Evolutionary conservation across 2,888 invertebrate genomes (phyloP), one percentile per base, ranked within the genome.

Genomic region (Buathra laborator): DNA sequence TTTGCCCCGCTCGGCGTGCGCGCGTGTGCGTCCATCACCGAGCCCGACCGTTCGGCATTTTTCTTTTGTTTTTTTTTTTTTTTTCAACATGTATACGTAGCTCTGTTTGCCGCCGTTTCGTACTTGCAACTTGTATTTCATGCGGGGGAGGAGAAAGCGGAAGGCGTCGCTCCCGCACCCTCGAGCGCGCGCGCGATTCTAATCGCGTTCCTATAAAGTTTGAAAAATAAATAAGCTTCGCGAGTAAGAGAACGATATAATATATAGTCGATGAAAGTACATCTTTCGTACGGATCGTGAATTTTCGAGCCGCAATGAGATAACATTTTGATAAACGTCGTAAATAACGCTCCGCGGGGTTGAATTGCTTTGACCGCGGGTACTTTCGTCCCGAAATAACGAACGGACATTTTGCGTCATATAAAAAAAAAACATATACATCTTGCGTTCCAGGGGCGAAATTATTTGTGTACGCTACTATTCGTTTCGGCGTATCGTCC

Each of bases 71-170:
- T 51, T 16, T 51, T 12, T 9, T 59, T 29, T 32, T 59, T 14
- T 59, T 29, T 14, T 32, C 3, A 29, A 29, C 44, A 62, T 48
- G 43, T 48, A 68, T 62, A 46, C 46, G 48, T 44, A 29, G 43
- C 74, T 48, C 16, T 75, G 64, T 75, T 75, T 75, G 74, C 64
- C 6, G 6, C 6, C 74, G 37, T 64, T 75, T 48, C 74, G 74
- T 75, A 62, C 67, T 16, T 64, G 48, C 56, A 9, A 75, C 62
- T 37, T 62, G 32, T 62, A 32, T 75, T 64, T 64, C 44, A 64
- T 64, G 48, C 64, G 48, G 19, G 62, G 12, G 32, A 29, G 59
- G 59, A 59, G 24, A 48, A 48, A 48, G 37, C 37, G 37, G 37
- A 37, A 48, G 12, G n/a, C 12, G 32, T 29, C 29, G 14, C 59